Conservation (phyloP, 2,113 vertebrate species). For the Melanotaenia duboulayi region DNA sequence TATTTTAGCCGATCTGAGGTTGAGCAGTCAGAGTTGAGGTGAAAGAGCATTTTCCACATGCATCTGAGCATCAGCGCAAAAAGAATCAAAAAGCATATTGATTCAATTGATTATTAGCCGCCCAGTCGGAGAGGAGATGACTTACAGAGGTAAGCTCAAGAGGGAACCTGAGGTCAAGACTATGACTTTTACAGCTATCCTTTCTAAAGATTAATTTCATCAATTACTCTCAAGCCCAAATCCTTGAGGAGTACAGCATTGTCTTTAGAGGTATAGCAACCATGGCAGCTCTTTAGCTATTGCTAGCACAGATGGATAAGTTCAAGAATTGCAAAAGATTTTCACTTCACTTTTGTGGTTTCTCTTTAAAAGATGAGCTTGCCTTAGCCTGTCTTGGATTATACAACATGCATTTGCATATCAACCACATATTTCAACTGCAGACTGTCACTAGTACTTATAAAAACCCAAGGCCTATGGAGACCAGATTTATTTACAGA, state of each 20-base stretch:
- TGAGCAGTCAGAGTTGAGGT: conserved; percentile 51
- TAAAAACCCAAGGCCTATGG: conserved; percentile 41
- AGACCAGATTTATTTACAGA: conserved; percentile 65
- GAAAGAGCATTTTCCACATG: conserved; percentile 25
- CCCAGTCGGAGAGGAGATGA: conserved; percentile 56
- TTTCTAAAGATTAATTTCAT: conserved; percentile 63
- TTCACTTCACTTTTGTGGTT: conserved; percentile 8
- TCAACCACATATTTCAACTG: conserved; percentile 33
- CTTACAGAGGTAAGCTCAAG: conserved; percentile 56
- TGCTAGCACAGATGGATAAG: conserved; percentile 6
- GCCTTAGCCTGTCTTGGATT: conserved; percentile 1
- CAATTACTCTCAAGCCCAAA: conserved; percentile 37
- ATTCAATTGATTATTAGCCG: conserved; percentile 71
- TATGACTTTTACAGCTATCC: conserved; percentile 71
- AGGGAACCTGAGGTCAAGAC: conserved; percentile 59
- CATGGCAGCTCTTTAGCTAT: conserved; percentile 18
- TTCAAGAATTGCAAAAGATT: conserved; percentile 1
- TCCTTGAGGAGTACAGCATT: conserved; percentile 18
- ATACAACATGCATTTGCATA: conserved; percentile 34
- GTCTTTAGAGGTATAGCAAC: not conserved
- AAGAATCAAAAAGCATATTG: conserved; percentile 44
- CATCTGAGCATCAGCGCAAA: conserved; percentile 29
- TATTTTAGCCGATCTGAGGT: conserved; percentile 40
- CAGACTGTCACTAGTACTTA: conserved; percentile 38
- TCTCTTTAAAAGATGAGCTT: conserved; percentile 10